phyloP scores from a whole-genome alignment of 2,113 vertebrate genomes.

The Thunnus thynnus region DNA sequence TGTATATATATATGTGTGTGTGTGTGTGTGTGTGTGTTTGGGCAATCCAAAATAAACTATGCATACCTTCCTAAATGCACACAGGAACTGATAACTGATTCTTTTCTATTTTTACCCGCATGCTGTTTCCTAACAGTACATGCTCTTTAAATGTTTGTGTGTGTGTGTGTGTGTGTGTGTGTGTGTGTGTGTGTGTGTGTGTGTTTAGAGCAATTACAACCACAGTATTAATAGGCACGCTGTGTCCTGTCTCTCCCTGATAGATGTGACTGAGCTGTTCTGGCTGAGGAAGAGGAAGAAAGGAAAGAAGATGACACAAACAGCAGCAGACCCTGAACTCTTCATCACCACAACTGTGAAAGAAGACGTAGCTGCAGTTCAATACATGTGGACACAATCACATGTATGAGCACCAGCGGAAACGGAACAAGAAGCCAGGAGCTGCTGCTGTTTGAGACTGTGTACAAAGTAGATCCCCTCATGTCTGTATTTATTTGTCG shows the following conservation, averaged over 20 bases:
- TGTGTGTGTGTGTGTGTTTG: background rate
- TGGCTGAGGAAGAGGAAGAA: conserved; percentile 19
- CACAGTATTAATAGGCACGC: conserved; percentile 48
- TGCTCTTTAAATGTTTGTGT: conserved; percentile 3
- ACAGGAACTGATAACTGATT: conserved; percentile 34
- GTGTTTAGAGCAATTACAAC: conserved; percentile 46
- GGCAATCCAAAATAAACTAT: background rate
- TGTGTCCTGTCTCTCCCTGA: conserved; percentile 53
- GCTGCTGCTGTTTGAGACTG: conserved; percentile 2
- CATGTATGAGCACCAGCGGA: background rate
- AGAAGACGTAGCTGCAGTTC: background rate
- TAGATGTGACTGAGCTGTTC: conserved; percentile 47
- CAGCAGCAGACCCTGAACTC: background rate
- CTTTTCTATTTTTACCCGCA: conserved; percentile 59
- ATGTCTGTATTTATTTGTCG: background rate
- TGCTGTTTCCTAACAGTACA: conserved; percentile 34
- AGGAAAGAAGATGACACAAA: conserved; percentile 21
- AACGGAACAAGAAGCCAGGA: background rate
- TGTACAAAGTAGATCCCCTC: background rate
- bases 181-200: conserved; percentile 2
- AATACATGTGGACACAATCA: background rate
- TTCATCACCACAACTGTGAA: background rate
- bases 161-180: background rate
- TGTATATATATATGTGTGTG: background rate
- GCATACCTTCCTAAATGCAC: conserved; percentile 13